Percentiles rank a stretch among this genome's conserved stretches.
phyloP scores from a whole-genome alignment of 2,888 invertebrate species.

The Euphydryas editha region DNA sequence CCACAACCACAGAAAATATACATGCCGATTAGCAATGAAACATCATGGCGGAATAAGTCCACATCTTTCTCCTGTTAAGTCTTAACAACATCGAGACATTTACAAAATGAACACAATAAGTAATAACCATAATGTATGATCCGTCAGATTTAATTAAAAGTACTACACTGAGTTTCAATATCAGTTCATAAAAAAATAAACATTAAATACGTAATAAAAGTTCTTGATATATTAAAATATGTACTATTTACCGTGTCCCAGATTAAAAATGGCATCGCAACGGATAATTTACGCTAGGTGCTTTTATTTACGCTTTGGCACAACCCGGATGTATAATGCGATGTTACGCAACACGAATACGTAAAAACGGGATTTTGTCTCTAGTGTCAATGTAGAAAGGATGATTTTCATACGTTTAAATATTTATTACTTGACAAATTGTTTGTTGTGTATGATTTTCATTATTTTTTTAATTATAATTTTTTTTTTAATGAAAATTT shows the following conservation, averaged over 20 bases:
- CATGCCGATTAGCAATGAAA: no score
- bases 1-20: no score
- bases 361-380: neutral
- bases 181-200: neutral
- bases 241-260: constrained; percentile 8
- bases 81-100: no score
- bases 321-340: neutral
- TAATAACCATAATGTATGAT: no score
- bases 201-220: neutral
- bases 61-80: no score
- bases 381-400: neutral
- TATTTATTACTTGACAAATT: neutral
- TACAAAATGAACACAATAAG: no score
- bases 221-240: constrained; percentile 8
- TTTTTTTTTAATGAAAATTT: neutral
- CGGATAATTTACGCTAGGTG: constrained; percentile 9
- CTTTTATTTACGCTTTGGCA: constrained; percentile 18
- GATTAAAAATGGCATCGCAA: constrained; percentile 9
- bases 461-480: neutral
- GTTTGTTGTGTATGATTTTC: neutral
- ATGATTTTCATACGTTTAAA: neutral
- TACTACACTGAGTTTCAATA: neutral
- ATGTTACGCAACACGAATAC: neutral
- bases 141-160: neutral
- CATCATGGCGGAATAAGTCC: no score